A percentile compares a stretch with the other conserved stretches of the same genome.
phyloP scores from a whole-genome alignment of 1,140 invertebrate species.

The Dolichoris vasculosae region DNA sequence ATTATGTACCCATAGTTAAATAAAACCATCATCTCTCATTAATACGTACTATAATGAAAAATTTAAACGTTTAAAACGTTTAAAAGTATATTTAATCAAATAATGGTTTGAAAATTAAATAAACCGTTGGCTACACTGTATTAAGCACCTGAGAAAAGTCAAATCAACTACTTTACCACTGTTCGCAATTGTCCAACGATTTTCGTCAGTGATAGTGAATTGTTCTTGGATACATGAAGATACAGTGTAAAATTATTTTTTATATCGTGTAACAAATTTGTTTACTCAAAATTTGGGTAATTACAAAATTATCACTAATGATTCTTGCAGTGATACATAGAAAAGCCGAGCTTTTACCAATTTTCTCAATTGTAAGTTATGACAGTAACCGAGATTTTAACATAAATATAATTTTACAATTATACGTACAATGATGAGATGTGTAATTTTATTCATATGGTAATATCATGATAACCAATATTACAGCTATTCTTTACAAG shows the following conservation, averaged over 20 bases:
- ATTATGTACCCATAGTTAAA: not conserved
- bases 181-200: not conserved
- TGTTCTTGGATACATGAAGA: not conserved
- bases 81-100: not conserved
- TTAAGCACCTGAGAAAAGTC: constrained; percentile 35
- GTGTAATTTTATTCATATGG: not conserved
- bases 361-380: constrained; percentile 27
- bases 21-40: not conserved
- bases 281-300: not conserved
- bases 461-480: not conserved
- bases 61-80: not conserved
- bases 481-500: not conserved
- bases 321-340: constrained; percentile 15
- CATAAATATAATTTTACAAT: not conserved
- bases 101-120: not conserved
- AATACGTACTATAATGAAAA: not conserved
- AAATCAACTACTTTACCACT: not conserved
- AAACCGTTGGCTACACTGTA: constrained; percentile 31
- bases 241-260: not conserved
- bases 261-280: not conserved
- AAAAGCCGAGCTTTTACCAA: constrained; percentile 33
- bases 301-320: constrained; percentile 38
- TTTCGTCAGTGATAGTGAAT: not conserved
- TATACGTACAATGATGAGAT: not conserved
- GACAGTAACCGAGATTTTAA: not conserved